Evolutionary conservation across 1,140 invertebrate species (phyloP), one percentile per base, ranked within the genome.

Genomic region (Chrysoperla carnea): DNA sequence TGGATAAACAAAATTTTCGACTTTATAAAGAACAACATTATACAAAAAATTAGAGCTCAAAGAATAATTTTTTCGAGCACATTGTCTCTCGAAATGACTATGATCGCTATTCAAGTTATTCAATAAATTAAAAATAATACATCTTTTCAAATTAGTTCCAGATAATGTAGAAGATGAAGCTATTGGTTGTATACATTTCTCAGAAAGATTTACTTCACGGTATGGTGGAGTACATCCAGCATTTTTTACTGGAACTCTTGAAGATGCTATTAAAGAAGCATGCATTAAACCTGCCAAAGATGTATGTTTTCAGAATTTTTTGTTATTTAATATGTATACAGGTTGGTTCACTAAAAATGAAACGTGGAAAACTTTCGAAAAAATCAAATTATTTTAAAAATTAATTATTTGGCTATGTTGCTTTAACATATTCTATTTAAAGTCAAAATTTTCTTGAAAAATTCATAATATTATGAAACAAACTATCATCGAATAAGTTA

Each of bases 161-260:
- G 84, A 89, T 46, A 74, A 82, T 57, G 72, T 84, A 17, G 78
- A 79, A 45, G 84, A 92, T 67, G 89, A 94, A 62, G 76, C 73
- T n/a, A 65, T 76, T 41, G 90, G 86, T 5, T 81, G 84, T 33
- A 73, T 87, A 52, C 79, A 86, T 61, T 95, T 96, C 66, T 70
- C 77, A 14, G 76, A 81, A 50, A 79, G 86, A 55, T 95, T 93
- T 63, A 72, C 75, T 45, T 70, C 76, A 44, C 70, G 87, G 38
- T 84, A 84, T 56, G 89, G 91, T 6, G 73, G 77, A 17, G 75
- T 76, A 46, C 82, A 84, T 62, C 89, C 91, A 1, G 72, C 81
- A 46, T 95, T 95, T 64, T 95, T 83, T 63, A 79, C 86, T 50
- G 89, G 90, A 31, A 82, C 82, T 33, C 67, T 95, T 43, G 85